Percentiles rank a stretch among this genome's conserved stretches.
phyloP scores from a whole-genome alignment of 2,888 invertebrate species.

The Tenodera sinensis region DNA sequence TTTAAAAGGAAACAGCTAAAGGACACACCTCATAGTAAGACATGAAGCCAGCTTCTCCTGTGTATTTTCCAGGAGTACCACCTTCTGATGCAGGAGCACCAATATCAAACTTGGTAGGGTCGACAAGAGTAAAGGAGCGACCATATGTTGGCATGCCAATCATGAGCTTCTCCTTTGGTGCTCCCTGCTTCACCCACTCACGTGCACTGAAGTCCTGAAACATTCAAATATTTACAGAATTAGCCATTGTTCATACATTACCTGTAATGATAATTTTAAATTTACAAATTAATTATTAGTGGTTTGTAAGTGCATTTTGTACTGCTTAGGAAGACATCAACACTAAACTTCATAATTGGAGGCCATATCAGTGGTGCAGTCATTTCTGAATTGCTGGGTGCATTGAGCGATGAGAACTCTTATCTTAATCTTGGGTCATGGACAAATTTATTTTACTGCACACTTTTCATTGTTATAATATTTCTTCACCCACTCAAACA shows the following conservation, averaged over 20 bases:
- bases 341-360: no score
- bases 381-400: no score
- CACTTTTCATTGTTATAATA: no score
- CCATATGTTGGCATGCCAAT: constrained; percentile 95
- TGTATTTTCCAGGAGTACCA: constrained; percentile 78
- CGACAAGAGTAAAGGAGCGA: constrained; percentile 82
- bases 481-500: no score
- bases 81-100: constrained; percentile 88
- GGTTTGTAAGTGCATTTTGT: no score
- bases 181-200: constrained; percentile 90
- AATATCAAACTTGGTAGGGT: constrained; percentile 85
- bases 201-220: constrained; percentile 79
- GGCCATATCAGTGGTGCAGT: no score
- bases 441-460: no score
- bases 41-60: constrained; percentile 90
- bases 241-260: not conserved
- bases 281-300: no score
- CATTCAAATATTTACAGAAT: not conserved
- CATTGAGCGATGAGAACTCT: no score
- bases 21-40: constrained; percentile 80
- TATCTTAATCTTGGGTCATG: no score
- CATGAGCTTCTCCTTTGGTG: constrained; percentile 89
- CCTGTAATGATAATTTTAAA: no score
- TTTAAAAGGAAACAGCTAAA: not conserved
- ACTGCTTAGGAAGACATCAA: no score